A percentile compares a stretch with the other conserved stretches of the same genome.
Evolutionary conservation across 2,888 invertebrate genomes (phyloP).

Genomic region (Noctuana brunneofusca): DNA sequence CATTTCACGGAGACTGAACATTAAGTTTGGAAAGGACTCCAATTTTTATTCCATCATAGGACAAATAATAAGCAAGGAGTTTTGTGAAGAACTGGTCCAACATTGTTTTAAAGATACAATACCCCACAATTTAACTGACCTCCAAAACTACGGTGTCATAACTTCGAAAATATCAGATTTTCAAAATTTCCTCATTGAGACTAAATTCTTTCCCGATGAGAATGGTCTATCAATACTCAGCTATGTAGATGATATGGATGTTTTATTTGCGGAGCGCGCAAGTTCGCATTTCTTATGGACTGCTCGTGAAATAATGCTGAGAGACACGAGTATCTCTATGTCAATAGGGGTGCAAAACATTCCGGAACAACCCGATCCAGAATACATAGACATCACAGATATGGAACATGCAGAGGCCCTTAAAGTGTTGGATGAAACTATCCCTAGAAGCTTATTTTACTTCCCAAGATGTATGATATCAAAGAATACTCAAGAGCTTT

Average conservation of each 20-base stretch:
- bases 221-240: conserved; percentile 84
- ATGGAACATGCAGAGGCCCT: conserved; percentile 58
- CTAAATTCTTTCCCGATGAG: conserved; percentile 81
- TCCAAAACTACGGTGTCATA: conserved; percentile 85
- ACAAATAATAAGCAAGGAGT: conserved; percentile 78
- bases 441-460: conserved; percentile 71
- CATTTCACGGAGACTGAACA: conserved; percentile 80
- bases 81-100: conserved; percentile 86
- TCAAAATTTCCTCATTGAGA: conserved; percentile 83
- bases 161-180: conserved; percentile 86
- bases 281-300: conserved; percentile 87
- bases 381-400: conserved; percentile 24
- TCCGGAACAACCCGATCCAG: conserved; percentile 48
- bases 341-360: conserved; percentile 78
- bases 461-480: conserved; percentile 84
- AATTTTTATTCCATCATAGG: conserved; percentile 83
- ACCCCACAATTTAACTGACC: conserved; percentile 88
- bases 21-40: conserved; percentile 62
- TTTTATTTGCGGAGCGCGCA: conserved; percentile 89
- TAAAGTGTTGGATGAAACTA: conserved; percentile 64
- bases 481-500: conserved; percentile 84
- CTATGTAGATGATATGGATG: conserved; percentile 89
- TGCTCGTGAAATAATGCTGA: conserved; percentile 89
- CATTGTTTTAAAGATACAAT: conserved; percentile 90
- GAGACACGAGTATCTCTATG: conserved; percentile 90